These are phyloP conservation scores for Typhlichthys eigenmanni DNA, from an alignment of 2,797 vertebrate genomes.

Conservation along the genomic window DNA sequence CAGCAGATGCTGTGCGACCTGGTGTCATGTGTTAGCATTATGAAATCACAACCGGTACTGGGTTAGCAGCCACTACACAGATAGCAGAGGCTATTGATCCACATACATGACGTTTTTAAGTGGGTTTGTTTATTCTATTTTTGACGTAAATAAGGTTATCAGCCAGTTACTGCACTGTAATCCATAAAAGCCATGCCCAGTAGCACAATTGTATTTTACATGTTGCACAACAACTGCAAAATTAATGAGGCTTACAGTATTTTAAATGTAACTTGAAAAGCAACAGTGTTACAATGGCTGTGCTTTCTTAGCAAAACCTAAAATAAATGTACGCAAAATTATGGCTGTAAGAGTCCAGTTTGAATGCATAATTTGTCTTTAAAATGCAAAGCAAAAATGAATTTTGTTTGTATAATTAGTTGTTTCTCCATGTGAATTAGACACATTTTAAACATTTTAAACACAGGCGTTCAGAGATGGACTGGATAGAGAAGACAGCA, in stretches of 20 bases:
- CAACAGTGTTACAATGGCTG: background rate
- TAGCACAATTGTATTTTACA: conserved; percentile 33
- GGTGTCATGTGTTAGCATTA: conserved; percentile 67
- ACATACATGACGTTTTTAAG: conserved; percentile 33
- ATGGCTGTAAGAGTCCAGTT: too few species aligned
- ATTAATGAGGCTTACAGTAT: background rate
- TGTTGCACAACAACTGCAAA: conserved; percentile 14
- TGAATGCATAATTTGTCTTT: too few species aligned
- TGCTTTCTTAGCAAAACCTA: conserved; percentile 1
- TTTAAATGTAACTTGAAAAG: background rate
- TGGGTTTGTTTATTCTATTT: conserved; percentile 28
- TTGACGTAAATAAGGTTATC: conserved; percentile 31
- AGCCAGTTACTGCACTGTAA: conserved; percentile 35
- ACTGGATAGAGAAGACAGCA: too few species aligned
- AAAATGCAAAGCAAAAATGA: too few species aligned
- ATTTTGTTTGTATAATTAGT: too few species aligned
- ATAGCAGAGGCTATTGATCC: conserved; percentile 50
- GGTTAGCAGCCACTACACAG: conserved; percentile 59
- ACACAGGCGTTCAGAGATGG: too few species aligned
- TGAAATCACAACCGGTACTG: conserved; percentile 59
- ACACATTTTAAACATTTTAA: too few species aligned
- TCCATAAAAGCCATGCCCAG: conserved; percentile 29
- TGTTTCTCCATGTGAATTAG: too few species aligned
- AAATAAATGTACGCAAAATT: too few species aligned
- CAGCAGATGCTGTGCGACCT: conserved; percentile 62